Conservation (phyloP, 2,113 vertebrate species). For the Pseudorasbora parva region DNA sequence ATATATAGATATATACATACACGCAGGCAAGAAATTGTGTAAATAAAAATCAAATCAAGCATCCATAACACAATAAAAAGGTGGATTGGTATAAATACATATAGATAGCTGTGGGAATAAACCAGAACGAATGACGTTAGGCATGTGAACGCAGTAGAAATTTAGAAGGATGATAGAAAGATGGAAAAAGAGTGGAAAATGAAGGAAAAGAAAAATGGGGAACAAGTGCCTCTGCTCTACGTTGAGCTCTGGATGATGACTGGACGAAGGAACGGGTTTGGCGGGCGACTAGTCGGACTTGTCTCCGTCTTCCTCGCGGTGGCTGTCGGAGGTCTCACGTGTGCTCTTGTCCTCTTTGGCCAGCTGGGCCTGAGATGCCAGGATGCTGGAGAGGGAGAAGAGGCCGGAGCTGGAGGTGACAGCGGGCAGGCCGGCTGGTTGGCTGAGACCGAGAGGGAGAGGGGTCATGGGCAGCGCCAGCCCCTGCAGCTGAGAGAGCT, state of each 20-base stretch:
- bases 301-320: conserved; percentile 90
- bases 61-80: conserved; percentile 32
- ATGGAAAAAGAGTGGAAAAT: neutral
- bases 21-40: conserved; percentile 35
- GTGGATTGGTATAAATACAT: conserved; percentile 41
- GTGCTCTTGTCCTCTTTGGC: conserved; percentile 95
- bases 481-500: conserved; percentile 97
- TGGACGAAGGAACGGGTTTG: neutral
- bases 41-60: conserved; percentile 43
- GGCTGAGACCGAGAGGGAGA: conserved; percentile 90
- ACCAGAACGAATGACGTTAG: conserved; percentile 35
- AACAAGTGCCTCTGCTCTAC: conserved; percentile 43
- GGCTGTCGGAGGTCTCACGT: conserved; percentile 83
- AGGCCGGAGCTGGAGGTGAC: conserved; percentile 92
- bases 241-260: conserved; percentile 41
- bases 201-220: neutral
- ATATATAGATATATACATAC: conserved; percentile 45
- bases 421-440: conserved; percentile 81
- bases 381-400: conserved; percentile 90
- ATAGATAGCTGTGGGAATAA: conserved; percentile 50
- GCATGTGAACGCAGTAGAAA: conserved; percentile 29
- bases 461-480: conserved; percentile 92
- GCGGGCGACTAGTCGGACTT: conserved; percentile 87
- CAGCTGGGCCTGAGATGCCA: conserved; percentile 92
- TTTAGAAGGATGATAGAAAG: conserved; percentile 38